Evolutionary conservation across 2,888 invertebrate genomes (phyloP).

Genomic region (Brachypalpus laphriformis): DNA sequence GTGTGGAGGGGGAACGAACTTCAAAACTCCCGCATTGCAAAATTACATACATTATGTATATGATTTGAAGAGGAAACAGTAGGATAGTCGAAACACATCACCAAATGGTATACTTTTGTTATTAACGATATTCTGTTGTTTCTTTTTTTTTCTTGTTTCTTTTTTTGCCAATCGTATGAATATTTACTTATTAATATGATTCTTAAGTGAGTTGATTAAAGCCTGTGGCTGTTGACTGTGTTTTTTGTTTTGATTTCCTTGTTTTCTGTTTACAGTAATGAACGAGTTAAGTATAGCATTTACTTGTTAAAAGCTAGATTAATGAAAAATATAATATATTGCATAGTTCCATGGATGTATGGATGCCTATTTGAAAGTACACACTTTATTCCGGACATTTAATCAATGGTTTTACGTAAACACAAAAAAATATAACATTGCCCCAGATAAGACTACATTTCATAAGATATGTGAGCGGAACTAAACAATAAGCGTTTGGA

Average conservation of each 20-base stretch:
- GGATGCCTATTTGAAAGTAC: neutral
- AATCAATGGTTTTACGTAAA: neutral
- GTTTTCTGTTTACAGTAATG: slow-evolving; percentile 7
- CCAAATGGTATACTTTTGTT: slow-evolving; percentile 58
- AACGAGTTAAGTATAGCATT: slow-evolving; percentile 3
- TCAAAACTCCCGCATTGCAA: slow-evolving; percentile 40
- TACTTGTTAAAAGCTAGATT: slow-evolving; percentile 19
- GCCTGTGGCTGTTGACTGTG: slow-evolving; percentile 1
- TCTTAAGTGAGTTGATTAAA: neutral
- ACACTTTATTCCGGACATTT: neutral
- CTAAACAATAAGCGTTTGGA: neutral
- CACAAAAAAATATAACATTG: neutral
- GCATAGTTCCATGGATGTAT: neutral
- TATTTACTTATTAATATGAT: neutral
- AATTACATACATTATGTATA: slow-evolving; percentile 34
- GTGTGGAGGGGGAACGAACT: neutral
- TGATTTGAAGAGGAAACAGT: slow-evolving; percentile 43
- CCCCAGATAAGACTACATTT: neutral
- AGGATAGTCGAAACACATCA: slow-evolving; percentile 56
- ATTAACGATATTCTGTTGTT: slow-evolving; percentile 15
- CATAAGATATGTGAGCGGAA: too few relatives aligned
- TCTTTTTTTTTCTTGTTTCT: neutral
- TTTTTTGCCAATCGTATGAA: slow-evolving; percentile 18
- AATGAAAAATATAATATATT: neutral
- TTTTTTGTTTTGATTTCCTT: too few relatives aligned